Conservation (phyloP, 37 sponge, comb jelly and placozoan genomes). For the Dysidea cf. avara region DNA sequence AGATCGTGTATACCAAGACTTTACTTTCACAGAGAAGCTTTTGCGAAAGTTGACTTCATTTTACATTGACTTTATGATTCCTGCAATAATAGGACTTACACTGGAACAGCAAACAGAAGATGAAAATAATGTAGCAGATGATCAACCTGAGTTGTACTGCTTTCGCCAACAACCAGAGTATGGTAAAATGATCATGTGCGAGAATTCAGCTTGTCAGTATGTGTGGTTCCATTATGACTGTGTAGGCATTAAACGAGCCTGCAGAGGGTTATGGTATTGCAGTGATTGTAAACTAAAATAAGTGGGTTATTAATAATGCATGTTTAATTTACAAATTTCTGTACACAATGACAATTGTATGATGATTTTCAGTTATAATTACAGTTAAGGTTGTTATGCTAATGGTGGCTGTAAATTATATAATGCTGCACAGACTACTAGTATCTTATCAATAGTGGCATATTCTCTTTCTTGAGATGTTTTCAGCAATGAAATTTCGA, state of each 20-base stretch:
- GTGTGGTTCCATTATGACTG: constrained; percentile 37
- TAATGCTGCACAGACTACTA: constrained; percentile 39
- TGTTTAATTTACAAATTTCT: no score
- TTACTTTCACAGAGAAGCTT: not conserved
- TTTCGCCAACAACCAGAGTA: not conserved
- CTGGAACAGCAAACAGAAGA: not conserved
- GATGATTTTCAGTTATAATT: not conserved
- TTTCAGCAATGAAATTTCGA: constrained; percentile 14
- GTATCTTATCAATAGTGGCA: constrained; percentile 25
- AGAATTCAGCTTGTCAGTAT: constrained; percentile 19
- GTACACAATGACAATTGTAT: not conserved
- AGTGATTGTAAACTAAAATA: constrained; percentile 8
- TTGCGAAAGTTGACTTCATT: no score
- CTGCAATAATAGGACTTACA: not conserved
- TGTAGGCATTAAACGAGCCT: not conserved
- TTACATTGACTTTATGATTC: not conserved
- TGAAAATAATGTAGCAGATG: not conserved
- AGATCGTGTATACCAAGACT: not conserved
- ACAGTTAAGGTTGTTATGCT: no score
- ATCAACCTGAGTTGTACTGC: constrained; percentile 10
- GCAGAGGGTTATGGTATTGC: not conserved
- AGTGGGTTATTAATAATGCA: not conserved
- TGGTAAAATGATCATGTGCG: constrained; percentile 23
- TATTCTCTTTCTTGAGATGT: constrained; percentile 4
- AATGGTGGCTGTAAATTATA: not conserved